Evolutionary conservation across 2,113 vertebrate genomes (phyloP).

Genomic region (crab-eating macaque (Macaca fascicularis)): DNA sequence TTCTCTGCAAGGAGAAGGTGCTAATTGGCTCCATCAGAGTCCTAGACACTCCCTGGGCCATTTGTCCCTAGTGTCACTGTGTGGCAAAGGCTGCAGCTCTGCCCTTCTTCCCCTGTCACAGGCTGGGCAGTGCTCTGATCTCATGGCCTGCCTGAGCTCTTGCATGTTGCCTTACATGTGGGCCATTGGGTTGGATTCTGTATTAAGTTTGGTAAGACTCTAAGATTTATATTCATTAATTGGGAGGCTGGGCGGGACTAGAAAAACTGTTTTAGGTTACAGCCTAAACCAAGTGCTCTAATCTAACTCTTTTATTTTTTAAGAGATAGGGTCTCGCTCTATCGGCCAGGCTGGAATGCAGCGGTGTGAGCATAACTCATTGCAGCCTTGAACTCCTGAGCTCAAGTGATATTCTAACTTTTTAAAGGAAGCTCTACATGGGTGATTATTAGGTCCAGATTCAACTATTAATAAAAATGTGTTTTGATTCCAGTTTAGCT

Average conservation of each 20-base stretch:
- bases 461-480: not conserved
- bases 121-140: not conserved
- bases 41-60: not conserved
- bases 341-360: too few species aligned
- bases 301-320: too few species aligned
- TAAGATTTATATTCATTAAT: not conserved
- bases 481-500: not conserved
- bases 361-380: too few species aligned
- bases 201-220: not conserved
- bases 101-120: not conserved
- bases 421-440: not conserved
- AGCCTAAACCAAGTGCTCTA: not conserved
- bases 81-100: not conserved
- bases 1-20: not conserved
- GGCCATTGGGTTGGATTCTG: not conserved
- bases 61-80: not conserved
- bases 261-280: not conserved
- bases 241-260: not conserved
- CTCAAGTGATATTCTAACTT: not conserved
- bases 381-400: too few species aligned
- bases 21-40: not conserved
- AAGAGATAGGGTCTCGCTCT: too few species aligned
- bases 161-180: not conserved
- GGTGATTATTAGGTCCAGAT: not conserved
- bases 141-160: not conserved